Evolutionary conservation across 1,140 invertebrate species (phyloP), one percentile per base, ranked within the genome.

Genomic region (Apis dorsata): DNA sequence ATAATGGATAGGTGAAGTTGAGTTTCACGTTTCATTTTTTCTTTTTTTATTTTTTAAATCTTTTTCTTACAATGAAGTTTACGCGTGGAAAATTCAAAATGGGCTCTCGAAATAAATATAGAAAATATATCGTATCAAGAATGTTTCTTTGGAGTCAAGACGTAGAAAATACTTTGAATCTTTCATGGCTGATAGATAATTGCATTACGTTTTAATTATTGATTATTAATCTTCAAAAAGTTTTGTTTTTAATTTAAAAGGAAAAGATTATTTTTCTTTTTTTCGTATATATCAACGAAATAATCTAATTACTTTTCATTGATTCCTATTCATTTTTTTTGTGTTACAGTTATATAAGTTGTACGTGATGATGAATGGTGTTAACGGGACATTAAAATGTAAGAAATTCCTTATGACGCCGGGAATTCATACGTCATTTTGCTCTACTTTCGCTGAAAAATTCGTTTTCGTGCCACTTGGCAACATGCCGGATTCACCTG

Each of bases 361-460:
- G 21, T 44, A 65, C 17, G 49, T 34, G 51, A 70, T 68, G 65
- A 81, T 69, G 74, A 84, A 81, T 84, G 55, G 24, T 60, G 51
- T 21, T 28, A 60, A 51, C 44, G 51, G 19, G n/a, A 87, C 74
- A 34, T 77, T 72, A 75, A 84, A 80, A 77, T 60, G 17, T 86
- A 84, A 87, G 60, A 34, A 44, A 62, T 84, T 80, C 44, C 19
- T 78, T 74, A 13, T 59, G 78, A 84, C 74, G 60, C 53, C 49
- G 72, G 21, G 17, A 5, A 49, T 85, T 28, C 76, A 44, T 83
- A 83, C 69, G 68, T 88, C 87, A 72, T 75, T 83, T 88, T 83
- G 87, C 57, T 86, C 87, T 75, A 89, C 78, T 89, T 89, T 86
- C 74, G 53, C 77, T 79, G 62, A 77, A 84, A 44, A 86, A 88